Base-by-base conservation (phyloP, 2,888 invertebrate species). In the Caenorhabditis sulstoni region DNA sequence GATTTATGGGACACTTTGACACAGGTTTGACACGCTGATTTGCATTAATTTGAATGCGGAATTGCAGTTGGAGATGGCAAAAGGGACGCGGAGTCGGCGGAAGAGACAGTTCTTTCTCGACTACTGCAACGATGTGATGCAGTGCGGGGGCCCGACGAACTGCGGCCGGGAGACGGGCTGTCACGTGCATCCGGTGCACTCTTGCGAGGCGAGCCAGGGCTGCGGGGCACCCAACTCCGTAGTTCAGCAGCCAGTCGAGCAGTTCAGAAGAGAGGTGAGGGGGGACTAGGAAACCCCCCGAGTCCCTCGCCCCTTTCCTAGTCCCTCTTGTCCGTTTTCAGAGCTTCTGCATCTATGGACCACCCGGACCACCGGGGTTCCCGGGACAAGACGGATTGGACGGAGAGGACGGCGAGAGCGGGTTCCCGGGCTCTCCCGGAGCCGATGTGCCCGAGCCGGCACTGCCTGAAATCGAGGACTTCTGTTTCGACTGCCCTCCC, bases 401-500 rank as follows among this genome's bases (percentile, higher is more conserved):
- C 58, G 82, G 82, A 20, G 61, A 65, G 12, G 80, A 82, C 49
- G 82, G 82, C 0, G 47, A 22, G 3, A 70, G 78, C 8, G 81
- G 81, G 47, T 23, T 29, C 9, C 70, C 71, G 5, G 82, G 82
- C 23, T 20, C 35, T 41, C 73, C 64, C 0, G 82, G 79, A 1
- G 20, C 64, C 0, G 53, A 77, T 41, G 70, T 65, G 1, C 61
- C 57, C 0, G 70, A 74, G 22, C 44, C 44, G 1, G 50, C 47
- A 8, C 65, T 70, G 12, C 70, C 73, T 2, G 62, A 55, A 20
- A 57, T 70, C 12, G 70, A 79, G 3, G 82, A 82, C 70, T 84
- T 81, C 52, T 86, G 86, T 74, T 85, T 84, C 65, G 74, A 81
- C 47, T 87, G 87, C 59, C 82, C 82, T 39, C 84, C 80, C 4